Conservation (phyloP, 2,888 invertebrate genomes). For the Drosophila paranaensis region DNA sequence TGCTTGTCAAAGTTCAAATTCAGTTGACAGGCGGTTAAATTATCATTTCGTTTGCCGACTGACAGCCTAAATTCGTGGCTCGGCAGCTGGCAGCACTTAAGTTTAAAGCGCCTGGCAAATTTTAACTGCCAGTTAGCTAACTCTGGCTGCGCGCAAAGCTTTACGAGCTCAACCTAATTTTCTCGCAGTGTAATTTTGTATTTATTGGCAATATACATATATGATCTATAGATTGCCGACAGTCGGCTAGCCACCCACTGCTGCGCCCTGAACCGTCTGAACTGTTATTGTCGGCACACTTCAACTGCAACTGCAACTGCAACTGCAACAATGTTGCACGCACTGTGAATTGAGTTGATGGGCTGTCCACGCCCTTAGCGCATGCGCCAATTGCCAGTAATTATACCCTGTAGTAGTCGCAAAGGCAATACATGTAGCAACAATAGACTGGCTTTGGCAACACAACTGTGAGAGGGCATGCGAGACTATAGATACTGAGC, state of each 20-base stretch:
- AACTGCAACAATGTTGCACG: slow-evolving; percentile 40
- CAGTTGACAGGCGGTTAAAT: slow-evolving; percentile 23
- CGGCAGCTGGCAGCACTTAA: slow-evolving; percentile 12
- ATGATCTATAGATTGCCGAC: slow-evolving; percentile 4
- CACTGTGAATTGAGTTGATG: slow-evolving; percentile 5
- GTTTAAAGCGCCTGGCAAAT: not conserved
- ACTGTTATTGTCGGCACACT: not conserved
- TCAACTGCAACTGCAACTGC: not conserved
- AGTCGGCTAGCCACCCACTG: slow-evolving; percentile 18
- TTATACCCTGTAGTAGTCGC: slow-evolving; percentile 20
- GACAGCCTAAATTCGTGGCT: not conserved
- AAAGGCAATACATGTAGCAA: not conserved
- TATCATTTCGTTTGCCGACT: not conserved
- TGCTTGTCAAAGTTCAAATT: slow-evolving; percentile 24
- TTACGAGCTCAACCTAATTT: not conserved
- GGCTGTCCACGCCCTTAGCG: slow-evolving; percentile 45
- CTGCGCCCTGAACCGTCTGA: not conserved
- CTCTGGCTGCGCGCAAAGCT: no score
- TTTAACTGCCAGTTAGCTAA: not conserved
- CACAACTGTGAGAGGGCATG: not conserved
- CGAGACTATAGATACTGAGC: not conserved
- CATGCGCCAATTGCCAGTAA: slow-evolving; percentile 32
- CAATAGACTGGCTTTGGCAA: not conserved
- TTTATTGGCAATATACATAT: slow-evolving; percentile 5
- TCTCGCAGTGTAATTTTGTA: slow-evolving; percentile 17